These are phyloP conservation scores for Melanotaenia duboulayi DNA, from an alignment of 2,113 vertebrate genomes.

Conservation along the genomic window DNA sequence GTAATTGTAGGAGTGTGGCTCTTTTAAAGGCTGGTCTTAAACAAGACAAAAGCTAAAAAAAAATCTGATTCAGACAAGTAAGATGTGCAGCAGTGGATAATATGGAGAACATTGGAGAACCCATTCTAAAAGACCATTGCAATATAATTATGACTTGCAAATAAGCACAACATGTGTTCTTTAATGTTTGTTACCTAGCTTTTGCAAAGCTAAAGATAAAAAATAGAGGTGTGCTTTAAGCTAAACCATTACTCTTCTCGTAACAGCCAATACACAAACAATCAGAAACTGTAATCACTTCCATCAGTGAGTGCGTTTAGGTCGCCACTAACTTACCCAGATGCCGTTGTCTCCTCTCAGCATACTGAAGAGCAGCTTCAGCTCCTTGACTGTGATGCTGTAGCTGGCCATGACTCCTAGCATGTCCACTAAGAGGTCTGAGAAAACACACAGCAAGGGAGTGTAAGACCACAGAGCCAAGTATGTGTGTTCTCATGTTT, in stretches of 20 bases:
- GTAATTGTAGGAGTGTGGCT: too few species aligned
- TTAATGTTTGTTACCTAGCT: neutral
- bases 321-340: constrained; percentile 88
- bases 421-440: constrained; percentile 99
- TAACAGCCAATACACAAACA: neutral
- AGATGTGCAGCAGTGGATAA: too few species aligned
- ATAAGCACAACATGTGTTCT: neutral
- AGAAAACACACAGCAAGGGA: constrained; percentile 57
- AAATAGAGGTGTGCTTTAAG: neutral
- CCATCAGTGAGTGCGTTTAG: neutral
- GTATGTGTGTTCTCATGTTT: constrained; percentile 2
- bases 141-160: neutral
- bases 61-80: too few species aligned
- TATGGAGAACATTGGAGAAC: too few species aligned
- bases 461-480: constrained; percentile 6
- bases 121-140: too few species aligned
- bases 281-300: neutral
- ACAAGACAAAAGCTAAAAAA: too few species aligned
- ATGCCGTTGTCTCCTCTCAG: constrained; percentile 96
- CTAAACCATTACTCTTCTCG: neutral
- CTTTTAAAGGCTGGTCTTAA: too few species aligned
- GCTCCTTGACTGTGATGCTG: constrained; percentile 99
- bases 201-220: neutral
- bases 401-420: constrained; percentile 99
- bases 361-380: constrained; percentile 99